Percentiles rank a stretch among this genome's conserved stretches.
phyloP scores from a whole-genome alignment of 2,888 invertebrate species.

The Ochropacha duplaris region DNA sequence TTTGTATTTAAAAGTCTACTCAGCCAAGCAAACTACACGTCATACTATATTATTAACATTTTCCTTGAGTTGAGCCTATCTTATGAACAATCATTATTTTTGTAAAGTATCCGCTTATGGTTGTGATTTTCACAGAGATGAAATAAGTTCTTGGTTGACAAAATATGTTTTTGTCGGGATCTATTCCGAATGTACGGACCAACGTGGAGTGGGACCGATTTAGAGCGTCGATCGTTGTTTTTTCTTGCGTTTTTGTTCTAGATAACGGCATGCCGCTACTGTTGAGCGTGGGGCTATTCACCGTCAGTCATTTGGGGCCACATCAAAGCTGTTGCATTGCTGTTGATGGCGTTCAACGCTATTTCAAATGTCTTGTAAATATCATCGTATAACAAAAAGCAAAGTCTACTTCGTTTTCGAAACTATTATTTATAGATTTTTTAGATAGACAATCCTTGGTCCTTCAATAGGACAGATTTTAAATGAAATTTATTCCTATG shows the following conservation, averaged over 20 bases:
- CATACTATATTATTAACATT: too few relatives aligned
- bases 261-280: not conserved
- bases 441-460: too few relatives aligned
- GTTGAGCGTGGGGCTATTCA: not conserved
- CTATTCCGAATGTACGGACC: not conserved
- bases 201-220: slow-evolving; percentile 1
- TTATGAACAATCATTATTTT: too few relatives aligned
- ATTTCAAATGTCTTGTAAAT: too few relatives aligned
- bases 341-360: not conserved
- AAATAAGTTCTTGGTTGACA: not conserved
- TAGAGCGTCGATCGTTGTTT: not conserved
- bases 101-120: not conserved
- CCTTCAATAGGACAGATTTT: too few relatives aligned
- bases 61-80: too few relatives aligned
- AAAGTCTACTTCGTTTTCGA: too few relatives aligned
- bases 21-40: too few relatives aligned
- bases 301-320: not conserved
- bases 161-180: not conserved
- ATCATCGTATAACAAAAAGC: too few relatives aligned
- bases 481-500: too few relatives aligned
- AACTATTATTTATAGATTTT: too few relatives aligned
- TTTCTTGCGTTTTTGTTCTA: slow-evolving; percentile 1
- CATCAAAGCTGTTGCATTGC: not conserved
- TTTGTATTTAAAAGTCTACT: too few relatives aligned
- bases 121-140: not conserved